phyloP scores from a whole-genome alignment of 2,113 vertebrate genomes.

The Eudorcas thomsonii region DNA sequence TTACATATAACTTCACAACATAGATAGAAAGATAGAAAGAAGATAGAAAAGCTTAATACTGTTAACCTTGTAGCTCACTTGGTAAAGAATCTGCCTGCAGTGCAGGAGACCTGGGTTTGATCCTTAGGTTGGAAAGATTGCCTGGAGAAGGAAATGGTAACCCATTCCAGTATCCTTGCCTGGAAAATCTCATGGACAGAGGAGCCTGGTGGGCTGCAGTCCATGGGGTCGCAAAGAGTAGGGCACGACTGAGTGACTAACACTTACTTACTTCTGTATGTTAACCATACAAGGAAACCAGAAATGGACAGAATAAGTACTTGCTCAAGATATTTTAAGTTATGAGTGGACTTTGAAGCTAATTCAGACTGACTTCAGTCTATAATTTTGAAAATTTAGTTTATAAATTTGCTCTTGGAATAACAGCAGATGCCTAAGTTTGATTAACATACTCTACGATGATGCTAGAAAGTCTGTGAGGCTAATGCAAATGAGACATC shows the following conservation, averaged over 20 bases:
- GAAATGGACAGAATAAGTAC: not conserved
- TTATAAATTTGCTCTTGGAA: not conserved
- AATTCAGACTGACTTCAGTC: not conserved
- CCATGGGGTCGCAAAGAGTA: no score
- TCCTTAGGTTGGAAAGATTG: no score
- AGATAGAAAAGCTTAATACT: not conserved
- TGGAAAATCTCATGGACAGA: no score
- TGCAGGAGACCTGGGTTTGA: no score
- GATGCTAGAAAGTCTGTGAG: not conserved
- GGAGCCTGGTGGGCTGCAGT: no score
- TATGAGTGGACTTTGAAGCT: not conserved
- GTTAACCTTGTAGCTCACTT: not conserved
- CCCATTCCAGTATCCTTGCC: no score
- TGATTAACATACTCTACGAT: not conserved
- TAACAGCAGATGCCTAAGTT: not conserved
- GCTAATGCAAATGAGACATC: not conserved
- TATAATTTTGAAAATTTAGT: not conserved
- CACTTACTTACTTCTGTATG: not conserved
- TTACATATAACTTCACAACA: not conserved
- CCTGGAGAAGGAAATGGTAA: no score
- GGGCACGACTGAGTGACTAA: no score
- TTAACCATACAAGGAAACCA: not conserved
- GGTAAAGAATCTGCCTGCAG: no score
- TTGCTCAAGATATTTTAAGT: not conserved
- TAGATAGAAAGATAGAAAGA: no score